Conservation (phyloP, 2,888 invertebrate species). For the Crocallis elinguaria region DNA sequence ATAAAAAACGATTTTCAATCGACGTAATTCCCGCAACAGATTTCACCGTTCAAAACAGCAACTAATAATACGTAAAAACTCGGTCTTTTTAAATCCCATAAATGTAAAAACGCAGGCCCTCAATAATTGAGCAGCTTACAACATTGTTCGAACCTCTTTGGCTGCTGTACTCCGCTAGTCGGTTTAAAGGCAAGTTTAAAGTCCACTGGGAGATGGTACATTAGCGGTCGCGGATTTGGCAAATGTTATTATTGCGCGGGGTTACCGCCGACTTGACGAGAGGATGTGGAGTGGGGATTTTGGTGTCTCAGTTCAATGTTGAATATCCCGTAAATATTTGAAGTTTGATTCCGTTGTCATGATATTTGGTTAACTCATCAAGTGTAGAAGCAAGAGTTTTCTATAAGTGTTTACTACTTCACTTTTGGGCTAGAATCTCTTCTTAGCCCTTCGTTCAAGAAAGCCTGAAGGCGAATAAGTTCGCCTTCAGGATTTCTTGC, state of each 20-base stretch:
- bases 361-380: too few relatives aligned
- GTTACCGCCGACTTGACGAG: conserved; percentile 41
- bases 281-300: conserved; percentile 6
- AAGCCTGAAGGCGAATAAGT: too few relatives aligned
- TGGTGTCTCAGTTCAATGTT: too few relatives aligned
- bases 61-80: neutral
- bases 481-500: too few relatives aligned
- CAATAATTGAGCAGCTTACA: conserved; percentile 33
- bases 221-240: conserved; percentile 64
- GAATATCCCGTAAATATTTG: too few relatives aligned
- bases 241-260: conserved; percentile 73
- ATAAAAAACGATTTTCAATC: neutral
- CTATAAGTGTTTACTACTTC: too few relatives aligned
- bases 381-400: too few relatives aligned
- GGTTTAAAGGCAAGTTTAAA: conserved; percentile 73
- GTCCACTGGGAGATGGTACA: conserved; percentile 65
- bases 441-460: too few relatives aligned
- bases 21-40: too few relatives aligned
- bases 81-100: conserved; percentile 11
- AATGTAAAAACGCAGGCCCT: conserved; percentile 29
- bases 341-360: too few relatives aligned
- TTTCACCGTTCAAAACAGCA: neutral
- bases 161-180: conserved; percentile 50
- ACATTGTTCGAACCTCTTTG: conserved; percentile 45
- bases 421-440: too few relatives aligned